Evolutionary conservation across 2,888 invertebrate genomes (phyloP).

Genomic region (Diarsia rubi): DNA sequence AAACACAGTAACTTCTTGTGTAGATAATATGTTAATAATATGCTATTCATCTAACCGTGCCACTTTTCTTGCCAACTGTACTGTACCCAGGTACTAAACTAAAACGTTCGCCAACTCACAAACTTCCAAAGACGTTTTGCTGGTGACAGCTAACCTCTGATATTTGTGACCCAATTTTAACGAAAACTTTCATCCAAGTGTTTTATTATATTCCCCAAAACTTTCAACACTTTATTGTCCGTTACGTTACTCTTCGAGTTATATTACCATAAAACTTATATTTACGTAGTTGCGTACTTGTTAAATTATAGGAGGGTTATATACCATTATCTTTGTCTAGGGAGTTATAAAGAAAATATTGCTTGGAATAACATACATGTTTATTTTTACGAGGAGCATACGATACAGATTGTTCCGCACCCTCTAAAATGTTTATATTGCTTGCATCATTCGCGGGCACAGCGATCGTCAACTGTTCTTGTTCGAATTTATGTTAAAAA

Average conservation of each 20-base stretch:
- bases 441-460: constrained; percentile 29
- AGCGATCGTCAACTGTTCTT: constrained; percentile 3
- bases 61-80: constrained; percentile 39
- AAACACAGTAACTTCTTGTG: constrained; percentile 8
- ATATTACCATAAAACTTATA: constrained; percentile 50
- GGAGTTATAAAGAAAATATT: constrained; percentile 49
- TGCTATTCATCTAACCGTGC: constrained; percentile 13
- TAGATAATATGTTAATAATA: constrained; percentile 32
- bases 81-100: constrained; percentile 51
- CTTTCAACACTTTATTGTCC: constrained; percentile 58
- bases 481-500: constrained; percentile 9
- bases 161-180: constrained; percentile 66
- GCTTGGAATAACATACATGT: constrained; percentile 24
- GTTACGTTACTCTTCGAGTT: constrained; percentile 49
- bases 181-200: constrained; percentile 56
- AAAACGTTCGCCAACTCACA: constrained; percentile 48
- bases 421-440: constrained; percentile 16
- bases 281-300: constrained; percentile 33
- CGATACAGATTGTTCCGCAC: constrained; percentile 12
- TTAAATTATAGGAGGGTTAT: constrained; percentile 22
- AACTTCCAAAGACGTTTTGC: constrained; percentile 62
- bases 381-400: constrained; percentile 31
- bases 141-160: constrained; percentile 64
- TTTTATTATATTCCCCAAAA: constrained; percentile 63
- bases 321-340: constrained; percentile 25